Evolutionary conservation across 2,797 vertebrate genomes (phyloP).

Genomic region (Mormyrops attenuatus): DNA sequence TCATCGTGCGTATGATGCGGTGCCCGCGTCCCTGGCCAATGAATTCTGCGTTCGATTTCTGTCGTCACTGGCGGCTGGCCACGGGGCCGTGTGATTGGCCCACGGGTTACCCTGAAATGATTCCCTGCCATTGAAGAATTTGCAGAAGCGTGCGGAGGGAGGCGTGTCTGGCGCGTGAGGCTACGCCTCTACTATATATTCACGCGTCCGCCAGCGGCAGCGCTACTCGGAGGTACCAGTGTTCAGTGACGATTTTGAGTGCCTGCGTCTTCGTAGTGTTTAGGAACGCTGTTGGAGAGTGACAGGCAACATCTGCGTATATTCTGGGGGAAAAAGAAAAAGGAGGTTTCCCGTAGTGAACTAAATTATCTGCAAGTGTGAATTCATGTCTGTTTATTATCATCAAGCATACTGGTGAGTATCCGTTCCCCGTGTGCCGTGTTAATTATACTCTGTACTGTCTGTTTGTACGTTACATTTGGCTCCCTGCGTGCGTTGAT

Average conservation of each 20-base stretch:
- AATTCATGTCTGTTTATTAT: conserved; percentile 65
- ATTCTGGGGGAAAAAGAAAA: not conserved
- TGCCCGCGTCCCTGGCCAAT: conserved; percentile 41
- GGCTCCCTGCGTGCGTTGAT: not conserved
- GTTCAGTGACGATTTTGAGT: conserved; percentile 33
- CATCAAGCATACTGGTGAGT: conserved; percentile 59
- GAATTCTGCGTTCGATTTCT: conserved; percentile 37
- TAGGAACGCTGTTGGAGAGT: not conserved
- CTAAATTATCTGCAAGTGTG: conserved; percentile 52
- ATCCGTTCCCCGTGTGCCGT: conserved; percentile 2
- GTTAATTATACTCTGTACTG: not conserved
- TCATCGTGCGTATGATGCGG: conserved; percentile 30
- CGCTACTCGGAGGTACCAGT: conserved; percentile 1
- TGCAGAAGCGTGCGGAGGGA: conserved; percentile 43
- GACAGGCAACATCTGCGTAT: not conserved
- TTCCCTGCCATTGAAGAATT: conserved; percentile 58
- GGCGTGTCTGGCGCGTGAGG: conserved; percentile 44
- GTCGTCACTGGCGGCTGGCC: conserved; percentile 47
- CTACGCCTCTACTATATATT: conserved; percentile 58
- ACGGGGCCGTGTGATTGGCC: conserved; percentile 53
- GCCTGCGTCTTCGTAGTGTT: not conserved
- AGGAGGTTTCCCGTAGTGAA: conserved; percentile 33
- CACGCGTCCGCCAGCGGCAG: not conserved
- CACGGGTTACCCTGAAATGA: not conserved
- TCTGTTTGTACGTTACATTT: not conserved